Base-by-base conservation (phyloP, 1,140 invertebrate genomes). In the Drosophila tropicalis region DNA sequence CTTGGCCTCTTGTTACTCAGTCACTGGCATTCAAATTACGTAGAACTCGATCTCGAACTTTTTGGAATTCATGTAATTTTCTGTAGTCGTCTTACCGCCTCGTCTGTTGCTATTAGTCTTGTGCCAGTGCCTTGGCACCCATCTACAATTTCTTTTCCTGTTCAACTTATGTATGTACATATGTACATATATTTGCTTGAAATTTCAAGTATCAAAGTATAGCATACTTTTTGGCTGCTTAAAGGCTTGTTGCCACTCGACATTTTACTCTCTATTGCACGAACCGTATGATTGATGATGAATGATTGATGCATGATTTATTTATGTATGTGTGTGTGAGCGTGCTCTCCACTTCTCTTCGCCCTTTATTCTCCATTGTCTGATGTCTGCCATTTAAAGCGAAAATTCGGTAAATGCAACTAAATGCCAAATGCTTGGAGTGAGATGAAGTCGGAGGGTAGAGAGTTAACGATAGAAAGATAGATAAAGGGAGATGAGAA, bases 271-370 rank as follows among this genome's bases (percentile, higher is more conserved):
- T 25, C 34, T 40, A 15, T 54, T 17, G 58, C 57, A 70, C 15
- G 39, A 25, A 39, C 58, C 34, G 17, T 60, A 76, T 87, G 83
- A 86, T 87, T 87, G 83, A 86, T 86, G 84, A 78, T 83, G 80
- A 80, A 87, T 89, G 84, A 87, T 87, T 87, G 83, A 89, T 87
- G 84, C 60, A 70, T 68, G 75, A 81, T 72, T 79, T 70, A 86
- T 85, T 68, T 63, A 63, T 41, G 25, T 62, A 22, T 79, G 68
- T 70, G 56, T 58, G 68, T 54, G 34, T 60, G 68, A 19, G 9
- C 10, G 17, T 51, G 17, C 44, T 19, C 29, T 29, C 29, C 5
- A 1, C 5, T 29, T 6, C 5, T 6, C 29, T 17, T 47, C 7
- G 1, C 19, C 19, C 15, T 29, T 29, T 1, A 7, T 9, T 47